phyloP scores from a whole-genome alignment of 2,113 vertebrate genomes.

The Oreochromis tanganicae region DNA sequence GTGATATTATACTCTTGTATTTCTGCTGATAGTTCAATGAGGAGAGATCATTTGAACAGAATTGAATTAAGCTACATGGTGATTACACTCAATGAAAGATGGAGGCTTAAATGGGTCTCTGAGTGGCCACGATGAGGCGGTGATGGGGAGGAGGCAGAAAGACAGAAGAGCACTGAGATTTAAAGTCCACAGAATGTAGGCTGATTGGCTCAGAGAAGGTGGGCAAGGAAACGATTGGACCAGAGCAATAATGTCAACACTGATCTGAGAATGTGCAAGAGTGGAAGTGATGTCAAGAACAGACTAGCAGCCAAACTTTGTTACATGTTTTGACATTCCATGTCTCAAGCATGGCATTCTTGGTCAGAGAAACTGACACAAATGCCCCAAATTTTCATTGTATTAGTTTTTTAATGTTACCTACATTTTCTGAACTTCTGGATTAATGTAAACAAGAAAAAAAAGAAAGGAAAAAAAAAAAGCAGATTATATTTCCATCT shows the following conservation, averaged over 20 bases:
- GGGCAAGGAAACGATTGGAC: not conserved
- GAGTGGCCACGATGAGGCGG: too few species aligned
- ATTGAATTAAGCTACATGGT: too few species aligned
- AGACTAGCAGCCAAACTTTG: not conserved
- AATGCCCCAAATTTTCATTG: not conserved
- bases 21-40: not conserved
- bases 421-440: not conserved
- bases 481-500: not conserved
- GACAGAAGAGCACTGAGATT: too few species aligned
- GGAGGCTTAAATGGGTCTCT: too few species aligned
- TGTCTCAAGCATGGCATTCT: accelerated
- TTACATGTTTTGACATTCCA: not conserved
- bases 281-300: not conserved
- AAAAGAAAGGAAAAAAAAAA: not conserved
- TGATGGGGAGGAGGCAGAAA: too few species aligned
- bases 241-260: not conserved
- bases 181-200: not conserved
- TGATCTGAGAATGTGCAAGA: not conserved
- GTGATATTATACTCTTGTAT: not conserved
- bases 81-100: too few species aligned
- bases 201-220: not conserved
- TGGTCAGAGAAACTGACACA: not conserved
- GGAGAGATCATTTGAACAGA: too few species aligned
- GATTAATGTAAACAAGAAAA: not conserved
- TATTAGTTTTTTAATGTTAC: accelerated